phyloP scores from a whole-genome alignment of 2,888 invertebrate species.

The Ornithoptera priamus region DNA sequence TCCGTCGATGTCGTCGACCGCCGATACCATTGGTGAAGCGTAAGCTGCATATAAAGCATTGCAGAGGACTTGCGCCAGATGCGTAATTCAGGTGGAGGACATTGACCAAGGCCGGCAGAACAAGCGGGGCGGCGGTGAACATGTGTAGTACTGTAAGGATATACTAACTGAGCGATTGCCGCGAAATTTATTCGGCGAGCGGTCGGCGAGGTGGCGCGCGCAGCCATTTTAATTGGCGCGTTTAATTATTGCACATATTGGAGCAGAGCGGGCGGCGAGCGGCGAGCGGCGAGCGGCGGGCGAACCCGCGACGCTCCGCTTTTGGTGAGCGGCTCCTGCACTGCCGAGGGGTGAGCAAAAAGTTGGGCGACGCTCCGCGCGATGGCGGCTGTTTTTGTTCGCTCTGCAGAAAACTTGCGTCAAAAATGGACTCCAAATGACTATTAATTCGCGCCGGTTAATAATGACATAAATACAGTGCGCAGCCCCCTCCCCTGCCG shows the following conservation, averaged over 20 bases:
- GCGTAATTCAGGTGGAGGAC: constrained; percentile 36
- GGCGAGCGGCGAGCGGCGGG: constrained; percentile 31
- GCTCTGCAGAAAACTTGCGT: constrained; percentile 59
- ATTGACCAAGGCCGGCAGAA: background rate
- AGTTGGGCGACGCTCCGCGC: constrained; percentile 41
- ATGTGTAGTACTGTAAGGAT: no score
- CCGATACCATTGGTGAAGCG: constrained; percentile 31
- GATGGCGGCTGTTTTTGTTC: constrained; percentile 55
- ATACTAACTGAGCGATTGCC: no score
- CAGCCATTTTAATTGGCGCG: constrained; percentile 30
- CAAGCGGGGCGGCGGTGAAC: no score
- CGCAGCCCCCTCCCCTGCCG: background rate
- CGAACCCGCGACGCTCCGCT: no score
- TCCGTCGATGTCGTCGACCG: constrained; percentile 54
- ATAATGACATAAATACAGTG: constrained; percentile 78
- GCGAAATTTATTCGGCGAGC: no score
- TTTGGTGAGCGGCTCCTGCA: no score
- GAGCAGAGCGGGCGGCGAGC: constrained; percentile 44
- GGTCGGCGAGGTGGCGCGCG: background rate
- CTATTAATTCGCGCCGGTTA: constrained; percentile 78
- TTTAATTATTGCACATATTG: constrained; percentile 47
- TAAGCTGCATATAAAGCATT: no score
- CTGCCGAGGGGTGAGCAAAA: constrained; percentile 44
- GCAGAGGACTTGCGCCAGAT: constrained; percentile 35
- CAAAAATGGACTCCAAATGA: constrained; percentile 75